Conservation (phyloP, 2,113 vertebrate species). For the Hassar affinis region DNA sequence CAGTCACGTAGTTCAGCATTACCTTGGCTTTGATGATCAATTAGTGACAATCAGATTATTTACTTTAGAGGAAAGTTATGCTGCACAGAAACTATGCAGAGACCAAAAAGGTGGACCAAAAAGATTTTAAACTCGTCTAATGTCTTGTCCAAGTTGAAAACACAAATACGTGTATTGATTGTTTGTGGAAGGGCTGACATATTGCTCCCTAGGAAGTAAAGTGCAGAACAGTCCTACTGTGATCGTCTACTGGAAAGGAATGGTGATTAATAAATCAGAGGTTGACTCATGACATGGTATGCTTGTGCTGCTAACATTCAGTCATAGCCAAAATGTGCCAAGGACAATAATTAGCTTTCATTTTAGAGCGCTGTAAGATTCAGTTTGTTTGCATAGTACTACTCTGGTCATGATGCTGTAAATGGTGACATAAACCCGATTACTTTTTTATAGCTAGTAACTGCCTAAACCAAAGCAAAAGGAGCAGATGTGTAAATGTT, state of each 20-base stretch:
- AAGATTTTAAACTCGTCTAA: background rate
- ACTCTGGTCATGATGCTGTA: slow-evolving; percentile 2
- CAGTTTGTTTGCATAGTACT: slow-evolving; percentile 31
- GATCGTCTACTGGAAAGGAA: slow-evolving; percentile 33
- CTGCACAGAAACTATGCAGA: background rate
- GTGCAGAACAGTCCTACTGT: slow-evolving; percentile 26
- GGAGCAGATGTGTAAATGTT: background rate
- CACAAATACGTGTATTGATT: slow-evolving; percentile 16
- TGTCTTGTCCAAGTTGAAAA: slow-evolving; percentile 28
- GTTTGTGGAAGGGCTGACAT: slow-evolving; percentile 5
- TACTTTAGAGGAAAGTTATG: background rate
- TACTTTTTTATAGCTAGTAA: slow-evolving; percentile 17
- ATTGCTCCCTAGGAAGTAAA: slow-evolving; percentile 8
- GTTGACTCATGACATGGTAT: slow-evolving; percentile 36
- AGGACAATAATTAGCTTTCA: slow-evolving; percentile 33
- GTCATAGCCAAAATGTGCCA: slow-evolving; percentile 31
- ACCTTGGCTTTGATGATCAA: slow-evolving; percentile 19
- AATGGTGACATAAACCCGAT: slow-evolving; percentile 37
- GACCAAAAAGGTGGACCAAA: background rate
- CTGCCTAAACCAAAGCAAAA: background rate
- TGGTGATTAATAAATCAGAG: slow-evolving; percentile 38
- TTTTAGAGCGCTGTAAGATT: slow-evolving; percentile 24
- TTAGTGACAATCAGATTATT: slow-evolving; percentile 7
- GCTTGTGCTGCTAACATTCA: slow-evolving; percentile 30
- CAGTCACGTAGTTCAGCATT: slow-evolving; percentile 23